Evolutionary conservation across 1,140 invertebrate species (phyloP), one percentile per base, ranked within the genome.

Genomic region (Drosophila willistoni): DNA sequence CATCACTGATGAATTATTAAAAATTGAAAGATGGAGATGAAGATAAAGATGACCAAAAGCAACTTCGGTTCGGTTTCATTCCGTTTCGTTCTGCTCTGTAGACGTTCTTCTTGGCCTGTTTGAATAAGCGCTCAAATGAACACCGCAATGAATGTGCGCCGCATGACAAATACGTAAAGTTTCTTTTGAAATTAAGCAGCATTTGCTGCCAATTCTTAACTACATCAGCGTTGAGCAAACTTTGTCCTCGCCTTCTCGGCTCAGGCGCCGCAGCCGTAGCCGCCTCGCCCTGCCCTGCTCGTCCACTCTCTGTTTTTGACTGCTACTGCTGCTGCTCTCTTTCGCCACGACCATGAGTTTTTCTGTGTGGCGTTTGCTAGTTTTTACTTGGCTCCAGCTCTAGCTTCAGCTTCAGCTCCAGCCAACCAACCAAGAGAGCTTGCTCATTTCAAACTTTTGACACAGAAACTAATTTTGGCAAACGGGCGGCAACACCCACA

Each of bases 141-240:
- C 81, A 89, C 84, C 85, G 84, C 84, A 89, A 89, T 89, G 84
- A 89, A 89, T 89, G 84, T 89, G 84, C 84, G 81, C 84, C 77
- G 84, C 84, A 89, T 89, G 84, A 89, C 85, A 89, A 89, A 90
- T 84, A 89, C 84, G 80, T 84, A 89, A 89, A 89, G 84, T 89
- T 89, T 89, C 84, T 89, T 89, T 89, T 89, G 84, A 89, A 89
- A 89, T 89, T 89, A 89, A 89, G 84, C 85, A 89, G 84, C 84
- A 89, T 89, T 89, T 89, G 84, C 84, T 89, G 80, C 85, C 84
- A 89, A 89, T 89, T 89, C 84, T 89, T 89, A 90, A 86, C 83
- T 86, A 86, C 83, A 89, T 86, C 83, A 86, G 83, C 76, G 77
- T 69, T 71, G 84, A 56, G 67, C 84, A 89, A 87, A 87, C 84